A percentile compares a stretch with the other conserved stretches of the same genome.
Conservation (phyloP, 1,140 invertebrate genomes). For the Limonius californicus region DNA sequence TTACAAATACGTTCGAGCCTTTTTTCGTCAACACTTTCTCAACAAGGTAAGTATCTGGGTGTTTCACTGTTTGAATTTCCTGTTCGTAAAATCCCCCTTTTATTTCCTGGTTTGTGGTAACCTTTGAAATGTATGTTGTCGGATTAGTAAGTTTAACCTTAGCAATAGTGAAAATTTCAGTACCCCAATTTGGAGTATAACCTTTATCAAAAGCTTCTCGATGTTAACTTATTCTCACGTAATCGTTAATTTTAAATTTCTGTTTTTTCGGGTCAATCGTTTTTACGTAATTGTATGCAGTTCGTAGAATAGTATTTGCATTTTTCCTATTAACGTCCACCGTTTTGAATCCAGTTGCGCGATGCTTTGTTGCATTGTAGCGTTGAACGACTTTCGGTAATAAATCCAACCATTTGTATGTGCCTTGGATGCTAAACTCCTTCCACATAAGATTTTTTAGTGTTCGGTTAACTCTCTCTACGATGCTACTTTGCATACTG, state of each 20-base stretch:
- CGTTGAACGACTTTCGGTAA: conserved; percentile 32
- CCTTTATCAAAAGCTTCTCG: conserved; percentile 45
- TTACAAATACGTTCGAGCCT: conserved; percentile 41
- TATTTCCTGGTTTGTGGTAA: conserved; percentile 36
- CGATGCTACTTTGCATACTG: conserved; percentile 27
- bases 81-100: conserved; percentile 44
- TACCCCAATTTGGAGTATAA: conserved; percentile 46
- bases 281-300: conserved; percentile 30
- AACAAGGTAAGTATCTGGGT: conserved; percentile 41
- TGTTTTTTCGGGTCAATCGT: conserved; percentile 16
- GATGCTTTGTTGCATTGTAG: conserved; percentile 43
- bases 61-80: conserved; percentile 38
- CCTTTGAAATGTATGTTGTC: conserved; percentile 40
- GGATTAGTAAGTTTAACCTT: conserved; percentile 40
- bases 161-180: conserved; percentile 43
- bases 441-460: conserved; percentile 46
- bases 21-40: conserved; percentile 39
- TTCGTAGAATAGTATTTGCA: conserved; percentile 21
- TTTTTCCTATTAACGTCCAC: conserved; percentile 28
- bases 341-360: conserved; percentile 40
- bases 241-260: conserved; percentile 40
- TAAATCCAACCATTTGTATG: conserved; percentile 37
- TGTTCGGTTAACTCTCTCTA: conserved; percentile 48
- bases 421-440: conserved; percentile 41
- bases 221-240: conserved; percentile 43